Percentiles rank a stretch among this genome's conserved stretches.
These are phyloP conservation scores for Ceuthmochares aereus DNA, from an alignment of 2,113 vertebrate genomes.

Conservation along the genomic window DNA sequence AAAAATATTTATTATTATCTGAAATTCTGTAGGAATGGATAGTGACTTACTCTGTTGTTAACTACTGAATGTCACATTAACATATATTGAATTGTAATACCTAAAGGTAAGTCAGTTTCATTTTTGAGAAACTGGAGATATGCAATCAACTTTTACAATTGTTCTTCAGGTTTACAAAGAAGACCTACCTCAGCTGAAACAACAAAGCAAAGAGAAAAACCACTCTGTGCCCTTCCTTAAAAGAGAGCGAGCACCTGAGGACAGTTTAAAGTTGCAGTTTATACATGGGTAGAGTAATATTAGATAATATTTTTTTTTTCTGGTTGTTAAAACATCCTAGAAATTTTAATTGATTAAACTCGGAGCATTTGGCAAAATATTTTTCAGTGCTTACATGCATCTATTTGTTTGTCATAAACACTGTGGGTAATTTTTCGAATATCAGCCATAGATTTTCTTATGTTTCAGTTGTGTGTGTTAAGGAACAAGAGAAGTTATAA, in stretches of 20 bases:
- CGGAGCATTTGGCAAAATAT: neutral
- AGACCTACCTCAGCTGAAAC: slow-evolving; percentile 95
- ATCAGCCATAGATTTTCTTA: neutral
- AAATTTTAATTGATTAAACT: neutral
- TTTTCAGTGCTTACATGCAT: neutral
- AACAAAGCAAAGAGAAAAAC: slow-evolving; percentile 89
- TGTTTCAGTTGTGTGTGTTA: neutral
- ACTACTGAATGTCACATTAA: neutral
- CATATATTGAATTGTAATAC: neutral
- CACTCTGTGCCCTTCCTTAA: slow-evolving; percentile 90
- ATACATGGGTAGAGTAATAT: slow-evolving; percentile 89
- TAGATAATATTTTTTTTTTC: neutral
- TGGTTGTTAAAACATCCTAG: neutral
- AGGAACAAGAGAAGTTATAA: neutral
- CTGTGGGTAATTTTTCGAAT: neutral
- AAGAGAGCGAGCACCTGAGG: slow-evolving; percentile 89
- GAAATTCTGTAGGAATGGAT: neutral
- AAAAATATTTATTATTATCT: neutral
- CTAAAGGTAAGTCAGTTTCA: neutral
- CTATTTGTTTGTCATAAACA: neutral
- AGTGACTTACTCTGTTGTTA: neutral
- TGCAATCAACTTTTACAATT: slow-evolving; percentile 15
- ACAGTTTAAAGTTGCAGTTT: slow-evolving; percentile 92
- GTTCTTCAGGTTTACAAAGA: slow-evolving; percentile 94
- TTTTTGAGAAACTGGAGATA: neutral